A percentile compares a stretch with the other conserved stretches of the same genome.
Evolutionary conservation across 2,113 vertebrate genomes (phyloP).

Genomic region (Chinchilla lanigera): DNA sequence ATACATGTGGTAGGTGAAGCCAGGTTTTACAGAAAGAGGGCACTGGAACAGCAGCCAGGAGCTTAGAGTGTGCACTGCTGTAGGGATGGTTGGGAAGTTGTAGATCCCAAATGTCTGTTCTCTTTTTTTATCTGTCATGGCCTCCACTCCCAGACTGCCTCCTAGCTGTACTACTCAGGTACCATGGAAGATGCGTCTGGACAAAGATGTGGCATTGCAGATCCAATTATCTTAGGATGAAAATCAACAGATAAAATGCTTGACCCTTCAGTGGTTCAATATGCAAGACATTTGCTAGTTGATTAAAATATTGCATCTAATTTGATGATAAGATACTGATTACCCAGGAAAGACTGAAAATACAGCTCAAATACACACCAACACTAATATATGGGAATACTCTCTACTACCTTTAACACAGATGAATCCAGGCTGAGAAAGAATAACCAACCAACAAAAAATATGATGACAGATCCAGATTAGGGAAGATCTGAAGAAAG

Average conservation of each 20-base stretch:
- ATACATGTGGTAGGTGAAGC: not conserved
- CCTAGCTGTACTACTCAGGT: not conserved
- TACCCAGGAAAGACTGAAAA: not conserved
- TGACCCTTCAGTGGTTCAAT: not conserved
- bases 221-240: not conserved
- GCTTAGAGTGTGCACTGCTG: not conserved
- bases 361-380: not conserved
- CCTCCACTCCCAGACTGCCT: not conserved
- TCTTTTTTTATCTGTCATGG: not conserved
- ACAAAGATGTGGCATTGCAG: not conserved
- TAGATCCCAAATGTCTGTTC: not conserved
- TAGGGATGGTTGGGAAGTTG: not conserved
- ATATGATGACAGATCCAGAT: not conserved
- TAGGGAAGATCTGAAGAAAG: conserved; percentile 13
- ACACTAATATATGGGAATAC: not conserved
- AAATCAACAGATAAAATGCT: not conserved
- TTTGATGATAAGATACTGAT: not conserved
- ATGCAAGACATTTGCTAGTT: conserved; percentile 32
- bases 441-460: not conserved
- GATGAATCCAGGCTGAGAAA: not conserved
- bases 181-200: not conserved
- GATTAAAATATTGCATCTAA: conserved; percentile 2
- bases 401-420: not conserved
- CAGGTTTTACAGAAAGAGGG: not conserved
- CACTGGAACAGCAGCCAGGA: not conserved